Conservation (phyloP, 2,888 invertebrate species). For the Orthosia cruda region DNA sequence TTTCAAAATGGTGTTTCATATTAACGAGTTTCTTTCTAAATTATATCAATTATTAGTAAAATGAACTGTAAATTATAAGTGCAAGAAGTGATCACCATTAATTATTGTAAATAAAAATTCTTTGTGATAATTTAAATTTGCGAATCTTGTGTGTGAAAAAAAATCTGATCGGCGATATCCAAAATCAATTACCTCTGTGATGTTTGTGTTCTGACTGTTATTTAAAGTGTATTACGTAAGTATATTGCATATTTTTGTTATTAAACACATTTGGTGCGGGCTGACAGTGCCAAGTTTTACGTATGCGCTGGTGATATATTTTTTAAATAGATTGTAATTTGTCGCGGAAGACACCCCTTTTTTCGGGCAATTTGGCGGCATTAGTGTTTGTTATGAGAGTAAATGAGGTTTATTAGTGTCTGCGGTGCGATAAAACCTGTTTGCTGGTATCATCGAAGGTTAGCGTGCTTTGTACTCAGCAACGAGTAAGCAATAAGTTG, state of each 20-base stretch:
- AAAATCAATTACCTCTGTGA: constrained; percentile 85
- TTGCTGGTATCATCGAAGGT: constrained; percentile 56
- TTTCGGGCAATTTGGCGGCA: constrained; percentile 61
- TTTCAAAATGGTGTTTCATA: constrained; percentile 90
- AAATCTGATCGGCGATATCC: constrained; percentile 71
- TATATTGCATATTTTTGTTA: constrained; percentile 82
- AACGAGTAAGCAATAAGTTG: constrained; percentile 54
- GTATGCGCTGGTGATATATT: constrained; percentile 34
- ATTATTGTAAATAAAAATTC: constrained; percentile 74
- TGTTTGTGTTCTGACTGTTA: constrained; percentile 86
- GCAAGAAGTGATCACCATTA: constrained; percentile 71
- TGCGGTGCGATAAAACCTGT: constrained; percentile 62
- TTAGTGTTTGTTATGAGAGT: constrained; percentile 43
- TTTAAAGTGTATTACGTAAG: constrained; percentile 89
- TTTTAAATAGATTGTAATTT: constrained; percentile 50
- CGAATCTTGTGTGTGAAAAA: constrained; percentile 69
- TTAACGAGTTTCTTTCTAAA: constrained; percentile 88
- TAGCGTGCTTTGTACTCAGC: constrained; percentile 43
- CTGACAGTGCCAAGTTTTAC: constrained; percentile 61
- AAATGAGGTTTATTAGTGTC: constrained; percentile 50
- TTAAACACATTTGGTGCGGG: constrained; percentile 73
- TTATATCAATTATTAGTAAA: constrained; percentile 81
- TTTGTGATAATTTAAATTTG: constrained; percentile 72
- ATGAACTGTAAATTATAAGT: constrained; percentile 80
- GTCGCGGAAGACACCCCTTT: constrained; percentile 56